Evolutionary conservation across 2,113 vertebrate genomes (phyloP), one percentile per base, ranked within the genome.

Genomic region (Centropus unirufus): DNA sequence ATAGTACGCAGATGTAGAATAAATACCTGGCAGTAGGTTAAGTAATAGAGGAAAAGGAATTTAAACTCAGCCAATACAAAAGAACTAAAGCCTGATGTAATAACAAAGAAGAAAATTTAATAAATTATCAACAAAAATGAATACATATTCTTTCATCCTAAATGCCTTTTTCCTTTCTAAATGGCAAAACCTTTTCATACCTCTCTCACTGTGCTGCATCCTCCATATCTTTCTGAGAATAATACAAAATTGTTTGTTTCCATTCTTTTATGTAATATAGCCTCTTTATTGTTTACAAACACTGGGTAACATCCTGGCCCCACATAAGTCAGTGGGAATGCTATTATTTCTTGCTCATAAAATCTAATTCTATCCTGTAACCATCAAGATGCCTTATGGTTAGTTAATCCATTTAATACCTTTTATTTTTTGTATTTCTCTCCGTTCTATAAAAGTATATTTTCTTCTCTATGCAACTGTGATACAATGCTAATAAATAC

Each of bases 181-280:
- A 30, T 34, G 32, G 12, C 3, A 87, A 68, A 69, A 77, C 4
- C 3, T 24, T 58, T 69, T 47, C 61, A 30, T 36, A 34, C 14
- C 40, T 77, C 27, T 36, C 2, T 75, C 42, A 44, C 32, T 63
- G 5, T 0, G 0, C 8, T 66, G 9, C 2, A 3, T 34, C 32
- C 40, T 75, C 58, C 72, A 63, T 84, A 30, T 54, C 21, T 62
- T 73, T 42, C 36, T 54, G 14, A 70, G 78, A 52, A 74, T 20
- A 69, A 52, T 13, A 44, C 12, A 63, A 27, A 10, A 34, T 67
- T 42, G 8, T 18, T 67, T 47, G 8, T 67, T 90, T 76, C 39
- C 14, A 5, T 67, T 4, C 6, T 47, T 7, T 58, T 5, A 1
- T 58, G 21, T 49, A 42, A 46, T 30, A 46, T 2, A 52, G 24